phyloP scores from a whole-genome alignment of 2,113 vertebrate genomes.

The Sphaerodactylus townsendi region DNA sequence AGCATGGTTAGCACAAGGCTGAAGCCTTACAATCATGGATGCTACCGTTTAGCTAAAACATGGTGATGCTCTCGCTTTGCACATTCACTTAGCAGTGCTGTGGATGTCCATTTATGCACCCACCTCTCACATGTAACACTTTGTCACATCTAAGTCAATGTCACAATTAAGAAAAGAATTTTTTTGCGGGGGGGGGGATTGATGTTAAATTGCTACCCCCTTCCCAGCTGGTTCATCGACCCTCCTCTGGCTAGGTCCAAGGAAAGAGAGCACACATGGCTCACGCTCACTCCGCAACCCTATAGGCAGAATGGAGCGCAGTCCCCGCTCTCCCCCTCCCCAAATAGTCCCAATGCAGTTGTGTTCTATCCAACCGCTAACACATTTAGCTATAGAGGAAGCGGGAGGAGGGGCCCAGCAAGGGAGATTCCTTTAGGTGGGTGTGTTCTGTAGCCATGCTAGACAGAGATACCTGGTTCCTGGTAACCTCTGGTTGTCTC shows the following conservation, averaged over 20 bases:
- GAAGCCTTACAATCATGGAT: neutral
- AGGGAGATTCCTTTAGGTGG: conserved; percentile 2
- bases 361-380: neutral
- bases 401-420: neutral
- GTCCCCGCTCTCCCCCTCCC: neutral
- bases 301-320: neutral
- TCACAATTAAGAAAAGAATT: neutral
- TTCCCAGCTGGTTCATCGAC: neutral
- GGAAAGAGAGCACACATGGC: neutral
- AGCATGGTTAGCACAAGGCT: neutral
- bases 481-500: neutral
- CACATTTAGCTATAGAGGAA: neutral
- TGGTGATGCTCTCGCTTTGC: neutral
- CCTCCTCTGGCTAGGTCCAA: neutral
- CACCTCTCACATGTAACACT: neutral
- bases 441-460: conserved; percentile 18
- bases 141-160: neutral
- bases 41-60: neutral
- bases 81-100: neutral
- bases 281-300: neutral
- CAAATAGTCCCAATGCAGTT: neutral
- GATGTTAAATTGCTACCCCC: neutral
- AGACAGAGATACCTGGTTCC: neutral
- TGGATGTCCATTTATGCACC: neutral
- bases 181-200: too few species aligned